Base-by-base conservation (phyloP, 2,888 invertebrate species). In the Eustalomyia histrio region DNA sequence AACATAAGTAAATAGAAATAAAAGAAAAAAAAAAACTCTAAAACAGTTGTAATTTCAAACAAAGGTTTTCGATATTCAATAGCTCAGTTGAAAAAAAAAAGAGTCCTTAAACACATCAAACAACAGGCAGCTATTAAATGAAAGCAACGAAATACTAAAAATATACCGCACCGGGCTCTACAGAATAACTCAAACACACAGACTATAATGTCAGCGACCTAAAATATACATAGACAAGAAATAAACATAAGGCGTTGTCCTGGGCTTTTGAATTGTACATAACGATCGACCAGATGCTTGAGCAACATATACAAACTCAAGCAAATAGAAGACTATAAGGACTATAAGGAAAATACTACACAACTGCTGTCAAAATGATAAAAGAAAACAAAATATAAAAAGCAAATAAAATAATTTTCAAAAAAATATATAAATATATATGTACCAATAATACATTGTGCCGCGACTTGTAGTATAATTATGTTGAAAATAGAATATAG, bases 181-280 rank as follows among this genome's bases (percentile, higher is more conserved):
- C 12, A 39, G 43, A 52, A 52, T 17, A 60, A 9, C 35, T 24
- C 2, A 52, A 50, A 29, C 12, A 64, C 9, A 55, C 14, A 64
- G 29, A 33, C 52, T 52, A 52, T 64, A 57, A 63, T 64, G 65
- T 80, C 67, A 76, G 68, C 58, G 76, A 76, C 63, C 67, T 63
- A 57, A 72, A 72, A 73, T n/a, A 8, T 58, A 18, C 50, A 47
- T 63, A n/a, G 18, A 8, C 24, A 43, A 58, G 5, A 47, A 57
- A 50, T 7, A 67, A 65, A 65, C 67, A 52, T 52, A 72, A 80
- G 71, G 73, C 73, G 76, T 58, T 76, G 64, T 76, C 50, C 55
- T 29, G 35, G 61, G 24, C 53, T 71, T 64, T 79, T 17, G 53
- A 61, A 33, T 0, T 50, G 18, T n/a, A 18, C 9, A 47, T n/a